Base-by-base conservation (phyloP, 2,888 invertebrate species). In the Eudemis profundana region DNA sequence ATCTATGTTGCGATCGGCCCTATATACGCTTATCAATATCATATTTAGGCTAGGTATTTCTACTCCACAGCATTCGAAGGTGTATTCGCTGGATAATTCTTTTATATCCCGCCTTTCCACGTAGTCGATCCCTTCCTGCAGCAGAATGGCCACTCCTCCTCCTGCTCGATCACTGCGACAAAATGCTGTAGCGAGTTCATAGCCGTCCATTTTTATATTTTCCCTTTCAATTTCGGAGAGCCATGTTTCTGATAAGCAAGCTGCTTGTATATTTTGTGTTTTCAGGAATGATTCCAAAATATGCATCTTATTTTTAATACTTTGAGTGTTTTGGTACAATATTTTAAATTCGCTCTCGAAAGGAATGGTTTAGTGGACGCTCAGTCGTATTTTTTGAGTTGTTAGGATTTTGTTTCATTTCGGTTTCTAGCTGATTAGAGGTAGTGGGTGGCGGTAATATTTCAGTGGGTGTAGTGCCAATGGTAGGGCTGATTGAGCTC, bases 1-100 rank as follows among this genome's bases (percentile, higher is more conserved):
- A 19, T n/a, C 15, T 3, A 27, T 44, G 5, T 56, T 12, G 4
- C 56, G 15, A 19, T 56, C 19, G 0, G 44, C 7, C 38, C 56
- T 56, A 3, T 56, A 56, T 4, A 56, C 8, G 29, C 44, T 42
- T 17, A 56, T 19, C 19, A 56, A n/a, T 12, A 56, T 27, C 17
- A 56, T 17, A 29, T 33, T 15, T 19, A 44, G 19, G 2, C 8
- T 44, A 44, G 44, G 44, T 44, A 44, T 44, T 44, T 44, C 44
- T 44, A 44, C 2, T 44, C 44, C 44, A 19, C 44, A 44, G 4
- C 44, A 44, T 10, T 44, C 44, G 19, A 44, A 44, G 17, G 12
- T 19, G 14, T 19, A 44, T 15, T 44, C 44, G 17, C 2, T 44
- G 15, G 44, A 44, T 19, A 44, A 44, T 8, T 44, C 8, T 44